A percentile compares a stretch with the other conserved stretches of the same genome.
These are phyloP conservation scores for Pachyrhynchus sulphureomaculatus DNA, from an alignment of 1,140 invertebrate genomes.

Conservation along the genomic window DNA sequence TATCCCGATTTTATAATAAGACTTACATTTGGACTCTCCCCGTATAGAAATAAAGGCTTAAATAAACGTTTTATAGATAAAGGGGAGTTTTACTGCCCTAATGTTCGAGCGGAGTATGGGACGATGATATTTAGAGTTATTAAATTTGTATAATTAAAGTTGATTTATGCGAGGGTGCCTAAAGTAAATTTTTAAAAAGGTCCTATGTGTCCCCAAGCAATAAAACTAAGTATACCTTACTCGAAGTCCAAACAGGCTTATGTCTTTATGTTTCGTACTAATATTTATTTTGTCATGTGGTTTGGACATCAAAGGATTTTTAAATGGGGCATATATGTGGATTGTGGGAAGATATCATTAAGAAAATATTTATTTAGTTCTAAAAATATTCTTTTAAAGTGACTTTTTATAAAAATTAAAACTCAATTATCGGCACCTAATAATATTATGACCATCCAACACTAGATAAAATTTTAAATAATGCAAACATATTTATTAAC, in stretches of 20 bases:
- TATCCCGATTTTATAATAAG: too few relatives aligned
- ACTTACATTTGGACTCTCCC: not conserved
- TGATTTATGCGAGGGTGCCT: conserved; percentile 24
- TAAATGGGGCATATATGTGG: too few relatives aligned
- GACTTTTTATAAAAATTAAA: too few relatives aligned
- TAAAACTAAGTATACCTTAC: conserved; percentile 17
- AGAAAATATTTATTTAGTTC: too few relatives aligned
- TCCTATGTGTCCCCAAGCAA: conserved; percentile 14
- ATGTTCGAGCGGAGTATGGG: not conserved
- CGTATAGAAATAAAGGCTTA: not conserved
- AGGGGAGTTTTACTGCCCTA: conserved; percentile 23
- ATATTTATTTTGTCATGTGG: conserved; percentile 21
- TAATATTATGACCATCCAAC: too few relatives aligned
- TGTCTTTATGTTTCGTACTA: not conserved
- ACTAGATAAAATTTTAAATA: too few relatives aligned
- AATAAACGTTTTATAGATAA: conserved; percentile 30
- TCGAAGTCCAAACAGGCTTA: not conserved
- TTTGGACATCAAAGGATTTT: conserved; percentile 14
- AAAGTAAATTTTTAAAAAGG: conserved; percentile 22
- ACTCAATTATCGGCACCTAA: too few relatives aligned
- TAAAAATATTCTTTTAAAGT: too few relatives aligned
- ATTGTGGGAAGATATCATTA: too few relatives aligned
- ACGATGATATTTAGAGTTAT: conserved; percentile 32
- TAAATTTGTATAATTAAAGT: conserved; percentile 33
- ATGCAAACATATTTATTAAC: too few relatives aligned